Percentiles rank a stretch among this genome's conserved stretches.
Conservation (phyloP, 2,888 invertebrate species). For the Choristoneura rosaceana region DNA sequence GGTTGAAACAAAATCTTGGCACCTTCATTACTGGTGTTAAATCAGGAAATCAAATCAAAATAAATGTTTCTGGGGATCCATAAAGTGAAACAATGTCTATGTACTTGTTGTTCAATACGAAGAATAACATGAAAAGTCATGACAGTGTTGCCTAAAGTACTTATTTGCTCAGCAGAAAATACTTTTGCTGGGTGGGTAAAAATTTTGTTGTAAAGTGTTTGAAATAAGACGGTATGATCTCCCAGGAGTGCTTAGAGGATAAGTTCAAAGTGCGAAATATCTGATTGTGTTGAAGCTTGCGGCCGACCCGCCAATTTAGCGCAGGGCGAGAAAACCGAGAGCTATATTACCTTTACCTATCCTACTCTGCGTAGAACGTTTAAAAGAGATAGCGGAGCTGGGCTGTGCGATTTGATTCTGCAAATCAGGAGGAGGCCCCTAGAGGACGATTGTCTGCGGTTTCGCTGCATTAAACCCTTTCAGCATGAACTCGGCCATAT, state of each 20-base stretch:
- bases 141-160: background rate
- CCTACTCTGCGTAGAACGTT: slow-evolving; percentile 18
- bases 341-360: slow-evolving; percentile 24
- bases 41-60: too few species aligned
- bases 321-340: slow-evolving; percentile 17
- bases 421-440: slow-evolving; percentile 52
- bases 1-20: too few species aligned
- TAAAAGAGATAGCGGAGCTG: slow-evolving; percentile 48
- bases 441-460: slow-evolving; percentile 64
- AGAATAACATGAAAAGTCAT: background rate
- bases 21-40: too few species aligned
- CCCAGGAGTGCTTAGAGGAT: slow-evolving; percentile 15
- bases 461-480: slow-evolving; percentile 71
- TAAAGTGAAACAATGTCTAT: background rate
- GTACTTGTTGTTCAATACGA: background rate
- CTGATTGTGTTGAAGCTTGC: slow-evolving; percentile 31
- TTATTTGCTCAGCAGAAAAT: background rate
- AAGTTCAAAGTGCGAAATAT: slow-evolving; percentile 37
- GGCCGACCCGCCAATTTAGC: slow-evolving; percentile 27
- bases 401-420: slow-evolving; percentile 52
- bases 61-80: too few species aligned
- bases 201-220: slow-evolving; percentile 8
- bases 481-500: slow-evolving; percentile 55
- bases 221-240: slow-evolving; percentile 20
- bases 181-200: background rate